Evolutionary conservation across 2,888 invertebrate species (phyloP).

Genomic region (Pachydiplax longipennis): DNA sequence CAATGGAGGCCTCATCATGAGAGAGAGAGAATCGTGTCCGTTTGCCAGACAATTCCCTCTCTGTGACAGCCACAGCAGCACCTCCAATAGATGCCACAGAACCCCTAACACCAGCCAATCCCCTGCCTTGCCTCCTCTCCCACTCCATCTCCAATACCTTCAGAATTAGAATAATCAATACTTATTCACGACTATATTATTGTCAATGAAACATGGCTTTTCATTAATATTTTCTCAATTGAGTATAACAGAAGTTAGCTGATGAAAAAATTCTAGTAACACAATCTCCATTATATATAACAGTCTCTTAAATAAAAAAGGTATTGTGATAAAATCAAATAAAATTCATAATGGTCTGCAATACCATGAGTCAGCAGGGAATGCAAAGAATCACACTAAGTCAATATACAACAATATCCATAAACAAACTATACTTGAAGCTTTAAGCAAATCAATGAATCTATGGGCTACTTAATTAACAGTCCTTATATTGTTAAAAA

Average conservation of each 20-base stretch:
- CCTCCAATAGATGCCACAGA: conserved; percentile 52
- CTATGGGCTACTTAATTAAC: not conserved
- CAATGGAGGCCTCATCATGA: conserved; percentile 90
- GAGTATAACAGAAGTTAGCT: no score
- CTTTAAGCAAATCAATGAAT: no score
- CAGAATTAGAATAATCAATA: not conserved
- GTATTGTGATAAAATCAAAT: no score
- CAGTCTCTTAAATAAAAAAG: no score
- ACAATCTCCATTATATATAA: no score
- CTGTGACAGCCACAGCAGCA: conserved; percentile 54
- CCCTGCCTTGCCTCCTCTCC: conserved; percentile 46
- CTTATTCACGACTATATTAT: not conserved
- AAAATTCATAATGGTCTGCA: no score
- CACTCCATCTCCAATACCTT: conserved; percentile 54
- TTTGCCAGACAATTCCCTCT: conserved; percentile 63
- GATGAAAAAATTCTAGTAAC: no score
- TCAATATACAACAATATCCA: no score
- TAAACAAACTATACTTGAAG: no score
- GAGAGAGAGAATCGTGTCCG: conserved; percentile 79
- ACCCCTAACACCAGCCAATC: conserved; percentile 43
- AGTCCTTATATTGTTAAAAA: not conserved
- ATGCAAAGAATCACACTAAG: no score
- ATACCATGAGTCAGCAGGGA: no score
- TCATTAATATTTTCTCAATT: no score
- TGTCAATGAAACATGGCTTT: not conserved